Evolutionary conservation across 2,888 invertebrate genomes (phyloP), one percentile per base, ranked within the genome.

Genomic region (Arge pagana): DNA sequence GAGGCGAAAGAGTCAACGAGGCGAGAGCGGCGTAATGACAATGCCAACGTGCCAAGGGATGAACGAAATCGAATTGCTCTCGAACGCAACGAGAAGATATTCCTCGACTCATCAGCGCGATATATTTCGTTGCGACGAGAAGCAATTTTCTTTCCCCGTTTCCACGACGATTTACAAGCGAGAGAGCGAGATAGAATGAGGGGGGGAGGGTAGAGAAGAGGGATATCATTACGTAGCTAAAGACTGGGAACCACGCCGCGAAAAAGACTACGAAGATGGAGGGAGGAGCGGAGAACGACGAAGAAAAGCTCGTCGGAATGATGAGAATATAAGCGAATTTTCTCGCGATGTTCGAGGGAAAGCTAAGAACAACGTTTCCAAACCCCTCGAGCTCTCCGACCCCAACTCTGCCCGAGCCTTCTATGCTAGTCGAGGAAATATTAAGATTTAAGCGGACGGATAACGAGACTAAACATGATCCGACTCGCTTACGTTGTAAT

Each of bases 241-340:
- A n/a, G n/a, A n/a, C n/a, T n/a, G n/a, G 28, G 2, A 8, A 26
- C 28, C 45, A 60, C 59, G 60, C 58, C 59, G 63, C 57, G 63
- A 64, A 68, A 70, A 69, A 69, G 61, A 66, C 63, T 64, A 61
- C 60, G 58, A 26, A 26, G 28, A n/a, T 3, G n/a, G 16, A 13
- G 6, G 10, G 31, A 23, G 33, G 21, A 33, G 23, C 3, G 24
- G 16, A 23, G 24, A 23, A 45, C 30, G 11, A 5, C 5, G 16
- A 11, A 30, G 28, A 28, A 30, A 42, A 15, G 33, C 68, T 66
- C 66, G 71, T 60, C 60, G 66, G 65, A 66, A 66, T 70, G 73
- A 74, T 73, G 74, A 62, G 70, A 76, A 75, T 74, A 74, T 75
- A 76, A 75, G 72, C 72, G 67, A 72, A 75, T 76, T 76, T 75